phyloP scores from a whole-genome alignment of 2,113 vertebrate species.

The Leptodactylus fuscus region DNA sequence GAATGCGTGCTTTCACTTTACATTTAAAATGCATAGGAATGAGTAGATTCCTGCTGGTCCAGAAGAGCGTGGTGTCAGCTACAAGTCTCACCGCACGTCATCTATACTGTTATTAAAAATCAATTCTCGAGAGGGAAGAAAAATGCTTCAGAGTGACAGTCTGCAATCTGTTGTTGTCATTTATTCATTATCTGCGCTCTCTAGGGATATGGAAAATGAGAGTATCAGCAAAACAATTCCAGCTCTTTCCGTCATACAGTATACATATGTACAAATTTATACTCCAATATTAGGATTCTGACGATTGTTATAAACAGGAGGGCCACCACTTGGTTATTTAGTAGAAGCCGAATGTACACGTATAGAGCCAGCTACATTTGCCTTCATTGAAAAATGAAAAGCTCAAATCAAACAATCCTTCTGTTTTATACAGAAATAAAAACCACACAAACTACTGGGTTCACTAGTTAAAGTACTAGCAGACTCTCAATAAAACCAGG shows the following conservation, averaged over 20 bases:
- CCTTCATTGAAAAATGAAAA: background rate
- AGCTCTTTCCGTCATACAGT: slow-evolving; percentile 45
- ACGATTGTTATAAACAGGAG: background rate
- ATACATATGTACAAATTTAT: slow-evolving; percentile 23
- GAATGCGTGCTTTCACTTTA: slow-evolving; percentile 57
- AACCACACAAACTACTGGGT: background rate
- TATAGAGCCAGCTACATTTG: background rate
- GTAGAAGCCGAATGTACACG: background rate
- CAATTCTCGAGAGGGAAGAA: slow-evolving; percentile 70
- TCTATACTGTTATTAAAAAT: slow-evolving; percentile 78
- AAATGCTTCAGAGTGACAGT: slow-evolving; percentile 66
- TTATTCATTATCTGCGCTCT: slow-evolving; percentile 72
- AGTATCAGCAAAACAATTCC: slow-evolving; percentile 71
- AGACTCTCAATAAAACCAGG: background rate
- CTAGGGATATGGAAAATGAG: slow-evolving; percentile 66
- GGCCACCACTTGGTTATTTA: slow-evolving; percentile 7
- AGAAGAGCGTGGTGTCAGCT: slow-evolving; percentile 74
- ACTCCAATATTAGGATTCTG: background rate
- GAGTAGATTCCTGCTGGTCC: slow-evolving; percentile 74
- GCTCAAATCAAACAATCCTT: background rate
- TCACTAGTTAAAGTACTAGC: background rate
- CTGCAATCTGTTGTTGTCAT: slow-evolving; percentile 76
- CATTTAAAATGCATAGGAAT: slow-evolving; percentile 63
- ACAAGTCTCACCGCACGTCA: slow-evolving; percentile 74
- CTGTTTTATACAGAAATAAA: background rate